These are phyloP conservation scores for Drosophila pandora DNA, from an alignment of 1,140 invertebrate species.

Conservation along the genomic window DNA sequence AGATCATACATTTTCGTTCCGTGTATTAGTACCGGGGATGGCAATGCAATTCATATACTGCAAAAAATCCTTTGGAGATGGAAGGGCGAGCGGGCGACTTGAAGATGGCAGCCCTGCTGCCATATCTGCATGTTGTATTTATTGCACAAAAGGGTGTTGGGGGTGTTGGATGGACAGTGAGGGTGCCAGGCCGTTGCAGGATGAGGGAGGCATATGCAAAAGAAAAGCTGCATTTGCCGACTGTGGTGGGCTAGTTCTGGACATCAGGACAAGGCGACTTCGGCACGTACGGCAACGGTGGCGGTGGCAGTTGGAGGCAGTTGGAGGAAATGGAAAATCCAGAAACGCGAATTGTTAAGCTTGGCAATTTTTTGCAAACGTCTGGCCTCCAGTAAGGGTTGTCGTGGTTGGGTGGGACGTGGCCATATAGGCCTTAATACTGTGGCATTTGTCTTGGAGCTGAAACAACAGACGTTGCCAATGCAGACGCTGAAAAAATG, in stretches of 20 bases:
- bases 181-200: neutral
- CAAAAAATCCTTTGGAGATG: slow-evolving; percentile 25
- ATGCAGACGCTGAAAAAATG: slow-evolving; percentile 77
- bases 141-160: slow-evolving; percentile 54
- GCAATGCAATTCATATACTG: slow-evolving; percentile 45
- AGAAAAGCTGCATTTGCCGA: slow-evolving; percentile 63
- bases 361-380: slow-evolving; percentile 70
- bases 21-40: slow-evolving; percentile 10
- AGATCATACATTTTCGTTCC: neutral
- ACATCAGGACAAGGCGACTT: slow-evolving; percentile 63
- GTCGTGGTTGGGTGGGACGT: neutral
- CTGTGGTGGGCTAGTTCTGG: slow-evolving; percentile 38
- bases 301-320: slow-evolving; percentile 4
- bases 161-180: neutral
- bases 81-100: slow-evolving; percentile 46
- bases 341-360: slow-evolving; percentile 77
- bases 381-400: slow-evolving; percentile 37
- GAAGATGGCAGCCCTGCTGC: slow-evolving; percentile 63
- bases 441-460: slow-evolving; percentile 78
- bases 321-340: slow-evolving; percentile 62
- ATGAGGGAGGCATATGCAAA: slow-evolving; percentile 21
- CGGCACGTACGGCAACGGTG: slow-evolving; percentile 55
- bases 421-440: slow-evolving; percentile 68
- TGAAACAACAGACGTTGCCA: slow-evolving; percentile 77
- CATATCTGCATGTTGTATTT: slow-evolving; percentile 78